Evolutionary conservation across 2,113 vertebrate genomes (phyloP), one percentile per base, ranked within the genome.

Genomic region (Corythaixoides concolor): DNA sequence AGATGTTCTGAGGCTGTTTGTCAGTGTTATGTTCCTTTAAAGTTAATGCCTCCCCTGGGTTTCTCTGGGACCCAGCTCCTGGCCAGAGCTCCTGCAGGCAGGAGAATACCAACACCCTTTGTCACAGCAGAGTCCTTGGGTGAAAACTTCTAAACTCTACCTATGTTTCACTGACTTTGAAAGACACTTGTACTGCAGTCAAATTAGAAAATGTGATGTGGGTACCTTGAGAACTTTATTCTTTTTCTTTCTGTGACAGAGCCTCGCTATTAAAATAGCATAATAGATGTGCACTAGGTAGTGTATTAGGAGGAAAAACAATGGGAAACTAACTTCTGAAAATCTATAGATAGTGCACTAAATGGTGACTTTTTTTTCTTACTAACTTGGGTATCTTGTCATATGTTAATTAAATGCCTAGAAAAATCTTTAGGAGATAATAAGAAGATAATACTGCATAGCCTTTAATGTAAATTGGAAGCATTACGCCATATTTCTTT

Each of bases 401-500:
- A 97, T 95, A 96, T 95, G 91, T 96, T 97, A 97, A 92, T 97
- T 95, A 97, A 97, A 95, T 83, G 91, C 94, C 91, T 94, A n/a
- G 80, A 93, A 97, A 95, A 95, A 95, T 97, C 94, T 96, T 96
- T 92, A 93, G 80, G 84, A 95, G 94, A 95, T 96, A 95, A 97
- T 96, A 93, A 76, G 45, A 96, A 92, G 94, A 96, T 95, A 96
- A 96, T 93, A 87, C 66, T 89, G 69, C 89, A 91, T 75, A 96
- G 74, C 72, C 23, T 73, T 95, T 62, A 96, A 96, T 96, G 92
- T 96, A 95, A 97, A 93, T 96, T 95, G 84, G 92, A 93, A 95
- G 78, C 84, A 85, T 97, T 95, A 85, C 0, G 1, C 81, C 32
- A 11, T 87, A 89, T 89, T 69, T 91, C 79, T 83, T 82, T 33